These are phyloP conservation scores for Callithrix jacchus DNA, from an alignment of 2,113 vertebrate species.

Conservation along the genomic window DNA sequence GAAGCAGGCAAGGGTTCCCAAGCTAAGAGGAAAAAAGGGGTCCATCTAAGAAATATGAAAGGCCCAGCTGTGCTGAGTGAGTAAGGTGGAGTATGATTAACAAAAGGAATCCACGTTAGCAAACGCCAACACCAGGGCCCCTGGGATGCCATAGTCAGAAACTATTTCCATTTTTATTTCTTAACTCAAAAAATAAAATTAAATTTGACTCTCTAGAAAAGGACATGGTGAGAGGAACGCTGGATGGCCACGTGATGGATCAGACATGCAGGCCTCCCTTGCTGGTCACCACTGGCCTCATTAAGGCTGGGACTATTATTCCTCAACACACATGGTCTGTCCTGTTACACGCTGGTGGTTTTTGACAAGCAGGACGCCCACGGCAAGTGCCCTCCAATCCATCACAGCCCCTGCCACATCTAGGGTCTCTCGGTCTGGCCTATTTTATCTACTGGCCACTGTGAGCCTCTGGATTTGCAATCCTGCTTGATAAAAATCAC, in stretches of 20 bases:
- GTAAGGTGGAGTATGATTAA: accelerated
- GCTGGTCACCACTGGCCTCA: accelerated
- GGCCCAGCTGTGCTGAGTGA: neutral
- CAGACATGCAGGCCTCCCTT: neutral
- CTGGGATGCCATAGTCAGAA: too few relatives aligned
- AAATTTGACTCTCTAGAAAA: neutral
- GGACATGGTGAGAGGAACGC: neutral
- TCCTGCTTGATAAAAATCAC: neutral
- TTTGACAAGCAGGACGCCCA: neutral
- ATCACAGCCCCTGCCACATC: neutral
- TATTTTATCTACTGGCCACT: neutral
- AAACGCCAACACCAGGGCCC: neutral
- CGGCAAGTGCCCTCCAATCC: neutral
- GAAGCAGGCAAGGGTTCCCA: neutral
- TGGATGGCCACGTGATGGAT: neutral
- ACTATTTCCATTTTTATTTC: neutral
- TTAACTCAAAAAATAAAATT: neutral
- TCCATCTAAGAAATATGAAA: neutral
- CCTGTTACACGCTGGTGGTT: neutral
- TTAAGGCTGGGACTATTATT: neutral
- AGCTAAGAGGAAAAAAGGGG: neutral
- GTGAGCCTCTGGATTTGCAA: neutral
- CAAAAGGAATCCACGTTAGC: neutral
- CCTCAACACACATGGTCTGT: neutral
- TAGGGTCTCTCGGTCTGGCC: neutral